These are phyloP conservation scores for Alethe diademata DNA, from an alignment of 2,113 vertebrate genomes.

Conservation along the genomic window DNA sequence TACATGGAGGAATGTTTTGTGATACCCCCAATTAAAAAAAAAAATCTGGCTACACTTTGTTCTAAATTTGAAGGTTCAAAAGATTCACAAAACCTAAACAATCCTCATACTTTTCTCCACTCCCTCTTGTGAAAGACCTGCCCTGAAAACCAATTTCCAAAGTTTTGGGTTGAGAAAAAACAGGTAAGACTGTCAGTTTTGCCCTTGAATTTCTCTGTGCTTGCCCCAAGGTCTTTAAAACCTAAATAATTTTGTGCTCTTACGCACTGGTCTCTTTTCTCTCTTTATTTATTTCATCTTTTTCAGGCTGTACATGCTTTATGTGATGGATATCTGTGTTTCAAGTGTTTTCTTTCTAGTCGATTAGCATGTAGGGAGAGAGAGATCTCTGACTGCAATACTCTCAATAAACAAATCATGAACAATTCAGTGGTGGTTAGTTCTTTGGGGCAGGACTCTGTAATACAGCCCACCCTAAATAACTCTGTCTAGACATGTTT, in stretches of 20 bases:
- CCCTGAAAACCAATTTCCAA: not conserved
- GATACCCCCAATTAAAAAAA: not conserved
- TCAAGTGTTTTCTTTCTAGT: not conserved
- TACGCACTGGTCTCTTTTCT: not conserved
- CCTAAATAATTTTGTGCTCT: not conserved
- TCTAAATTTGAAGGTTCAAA: not conserved
- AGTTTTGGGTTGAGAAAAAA: not conserved
- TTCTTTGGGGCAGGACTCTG: not conserved
- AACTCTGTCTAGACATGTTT: not conserved
- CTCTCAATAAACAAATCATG: not conserved
- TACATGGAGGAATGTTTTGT: not conserved
- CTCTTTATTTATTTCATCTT: not conserved
- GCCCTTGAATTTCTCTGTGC: not conserved
- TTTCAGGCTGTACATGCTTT: not conserved
- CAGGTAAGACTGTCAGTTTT: not conserved
- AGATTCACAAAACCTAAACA: not conserved
- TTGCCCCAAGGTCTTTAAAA: not conserved
- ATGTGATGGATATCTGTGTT: not conserved
- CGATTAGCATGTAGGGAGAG: not conserved
- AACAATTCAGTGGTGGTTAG: not conserved
- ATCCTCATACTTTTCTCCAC: not conserved
- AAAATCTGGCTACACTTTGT: not conserved
- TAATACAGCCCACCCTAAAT: not conserved
- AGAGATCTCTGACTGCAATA: not conserved
- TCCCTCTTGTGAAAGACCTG: not conserved